Conservation (phyloP, 2,888 invertebrate genomes). For the Tigriopus californicus region DNA sequence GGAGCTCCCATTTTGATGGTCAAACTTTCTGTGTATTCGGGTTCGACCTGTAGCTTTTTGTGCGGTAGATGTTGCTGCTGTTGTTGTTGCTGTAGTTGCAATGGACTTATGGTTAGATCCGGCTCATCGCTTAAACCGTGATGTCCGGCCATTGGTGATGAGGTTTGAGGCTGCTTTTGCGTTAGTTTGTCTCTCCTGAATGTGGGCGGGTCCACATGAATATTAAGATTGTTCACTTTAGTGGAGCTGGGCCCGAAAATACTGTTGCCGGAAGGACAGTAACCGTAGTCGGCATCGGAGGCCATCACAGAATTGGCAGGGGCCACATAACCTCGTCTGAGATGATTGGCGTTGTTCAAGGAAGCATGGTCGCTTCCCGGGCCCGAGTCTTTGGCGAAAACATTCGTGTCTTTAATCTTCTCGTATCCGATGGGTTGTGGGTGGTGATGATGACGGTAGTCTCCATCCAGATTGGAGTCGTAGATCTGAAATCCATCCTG, state of each 20-base stretch:
- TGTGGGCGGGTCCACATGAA: not conserved
- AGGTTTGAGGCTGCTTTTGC: not conserved
- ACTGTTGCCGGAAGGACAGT: too few relatives aligned
- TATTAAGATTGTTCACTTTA: too few relatives aligned
- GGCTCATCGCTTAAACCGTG: not conserved
- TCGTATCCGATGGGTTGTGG: not conserved
- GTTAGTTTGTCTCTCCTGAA: not conserved
- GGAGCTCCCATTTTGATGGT: conserved; percentile 13
- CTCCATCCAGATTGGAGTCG: too few relatives aligned
- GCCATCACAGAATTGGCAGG: conserved; percentile 3
- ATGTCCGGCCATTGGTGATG: not conserved
- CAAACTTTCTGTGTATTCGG: not conserved
- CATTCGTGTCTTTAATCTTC: not conserved
- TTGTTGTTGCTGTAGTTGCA: not conserved
- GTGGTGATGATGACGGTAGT: not conserved
- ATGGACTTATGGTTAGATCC: not conserved
- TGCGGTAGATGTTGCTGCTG: not conserved
- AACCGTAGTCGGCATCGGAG: too few relatives aligned
- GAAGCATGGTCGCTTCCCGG: not conserved
- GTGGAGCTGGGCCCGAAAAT: too few relatives aligned
- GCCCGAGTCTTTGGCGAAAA: not conserved
- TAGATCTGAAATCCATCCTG: too few relatives aligned
- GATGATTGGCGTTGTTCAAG: conserved; percentile 1
- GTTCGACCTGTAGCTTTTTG: not conserved
- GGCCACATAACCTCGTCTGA: conserved; percentile 2